These are phyloP conservation scores for Pyrgus malvae DNA, from an alignment of 2,888 invertebrate genomes.

Conservation along the genomic window DNA sequence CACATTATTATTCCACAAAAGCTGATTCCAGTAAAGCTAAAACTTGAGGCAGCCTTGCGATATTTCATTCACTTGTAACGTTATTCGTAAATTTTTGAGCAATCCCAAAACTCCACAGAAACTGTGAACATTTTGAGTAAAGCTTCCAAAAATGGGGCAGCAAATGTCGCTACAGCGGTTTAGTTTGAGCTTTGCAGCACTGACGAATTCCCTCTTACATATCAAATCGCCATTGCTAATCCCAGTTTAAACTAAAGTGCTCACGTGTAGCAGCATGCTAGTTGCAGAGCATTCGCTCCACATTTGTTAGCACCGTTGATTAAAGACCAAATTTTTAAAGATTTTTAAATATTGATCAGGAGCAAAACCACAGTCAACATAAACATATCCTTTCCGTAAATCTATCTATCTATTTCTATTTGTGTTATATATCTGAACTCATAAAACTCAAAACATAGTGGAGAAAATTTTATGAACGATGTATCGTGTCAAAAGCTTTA, in stretches of 20 bases:
- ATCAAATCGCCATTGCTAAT: slow-evolving; percentile 25
- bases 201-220: slow-evolving; percentile 28
- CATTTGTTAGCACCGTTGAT: slow-evolving; percentile 13
- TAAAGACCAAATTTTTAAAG: background rate
- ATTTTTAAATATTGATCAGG: background rate
- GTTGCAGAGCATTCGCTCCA: slow-evolving; percentile 14
- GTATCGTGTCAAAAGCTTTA: too few relatives aligned
- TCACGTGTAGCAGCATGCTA: slow-evolving; percentile 25
- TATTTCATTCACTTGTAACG: slow-evolving; percentile 21
- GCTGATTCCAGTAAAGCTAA: too few relatives aligned
- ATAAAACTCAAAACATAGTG: too few relatives aligned
- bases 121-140: slow-evolving; percentile 22
- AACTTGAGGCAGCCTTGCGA: too few relatives aligned
- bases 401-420: too few relatives aligned
- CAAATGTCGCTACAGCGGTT: slow-evolving; percentile 24
- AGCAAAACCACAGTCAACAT: too few relatives aligned
- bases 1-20: too few relatives aligned
- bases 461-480: too few relatives aligned
- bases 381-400: too few relatives aligned
- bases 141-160: slow-evolving; percentile 21
- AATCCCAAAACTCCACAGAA: slow-evolving; percentile 9
- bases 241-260: slow-evolving; percentile 26
- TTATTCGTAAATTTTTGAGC: slow-evolving; percentile 7
- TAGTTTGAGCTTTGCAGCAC: slow-evolving; percentile 23
- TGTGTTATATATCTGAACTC: too few relatives aligned